Evolutionary conservation across 2,888 invertebrate species (phyloP), one percentile per base, ranked within the genome.

Genomic region (Doris montereyensis): DNA sequence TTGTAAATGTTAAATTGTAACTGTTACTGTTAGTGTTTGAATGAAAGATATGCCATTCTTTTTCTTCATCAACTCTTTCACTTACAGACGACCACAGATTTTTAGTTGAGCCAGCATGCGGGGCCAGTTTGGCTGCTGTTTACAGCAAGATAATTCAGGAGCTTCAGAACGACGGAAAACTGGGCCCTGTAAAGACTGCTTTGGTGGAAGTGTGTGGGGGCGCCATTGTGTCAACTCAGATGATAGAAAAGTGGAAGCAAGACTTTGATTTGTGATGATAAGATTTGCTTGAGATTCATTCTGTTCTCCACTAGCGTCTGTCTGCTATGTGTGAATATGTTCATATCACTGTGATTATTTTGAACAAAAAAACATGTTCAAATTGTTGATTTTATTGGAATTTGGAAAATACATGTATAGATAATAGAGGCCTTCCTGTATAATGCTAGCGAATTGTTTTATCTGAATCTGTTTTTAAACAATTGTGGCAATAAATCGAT

Each of bases 181-280:
- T 90, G 24, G 82, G 83, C 13, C 5, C 17, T 3, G 81, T 87
- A 83, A 90, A 82, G 21, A 90, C 91, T 13, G 88, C 90, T 1
- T 89, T 92, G 26, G 87, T 92, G 13, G 88, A 93, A 4, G 91
- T 92, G 0, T 93, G 93, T 92, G 90, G 94, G 91, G 86, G 95
- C 89, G 85, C 93, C 92, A 83, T 92, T 90, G 91, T 94, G 91
- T 91, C 94, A 91, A n/a, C 94, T 92, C 60, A 94, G 88, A 17
- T 93, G 88, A 0, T 93, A 84, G 77, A 93, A 81, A 71, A 93
- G 85, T 71, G 94, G 93, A 89, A 21, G 92, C 87, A 77, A 90
- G 87, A 87, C 92, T 84, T 92, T 73, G 79, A 77, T 24, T 74
- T 88, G 41, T 87, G 79, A 84, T 32, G 26, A 13, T 10, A 28